A percentile compares a stretch with the other conserved stretches of the same genome.
phyloP scores from a whole-genome alignment of 2,113 vertebrate species.

The Passer domesticus region DNA sequence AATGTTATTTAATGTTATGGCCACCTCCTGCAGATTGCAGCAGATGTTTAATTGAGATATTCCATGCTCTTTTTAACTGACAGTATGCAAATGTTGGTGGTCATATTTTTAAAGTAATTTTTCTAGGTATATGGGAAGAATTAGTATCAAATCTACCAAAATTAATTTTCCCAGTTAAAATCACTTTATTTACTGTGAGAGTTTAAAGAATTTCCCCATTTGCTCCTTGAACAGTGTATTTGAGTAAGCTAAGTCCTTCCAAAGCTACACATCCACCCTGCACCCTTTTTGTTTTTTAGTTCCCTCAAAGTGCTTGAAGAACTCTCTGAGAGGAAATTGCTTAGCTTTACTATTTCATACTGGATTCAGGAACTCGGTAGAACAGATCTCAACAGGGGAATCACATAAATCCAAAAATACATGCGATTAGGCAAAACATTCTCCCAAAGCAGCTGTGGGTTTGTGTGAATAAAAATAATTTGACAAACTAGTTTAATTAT shows the following conservation, averaged over 20 bases:
- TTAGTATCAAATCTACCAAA: not conserved
- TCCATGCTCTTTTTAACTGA: not conserved
- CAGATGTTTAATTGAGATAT: not conserved
- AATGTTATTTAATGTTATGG: not conserved
- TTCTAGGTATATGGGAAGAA: not conserved
- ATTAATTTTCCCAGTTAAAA: not conserved
- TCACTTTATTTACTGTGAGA: not conserved
- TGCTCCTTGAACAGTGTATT: not conserved
- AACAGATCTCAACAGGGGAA: not conserved
- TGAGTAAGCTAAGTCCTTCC: not conserved
- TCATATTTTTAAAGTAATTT: not conserved
- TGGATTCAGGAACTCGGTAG: not conserved
- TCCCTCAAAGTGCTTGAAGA: not conserved
- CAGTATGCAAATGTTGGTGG: not conserved
- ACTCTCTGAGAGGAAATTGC: not conserved
- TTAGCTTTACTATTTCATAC: not conserved
- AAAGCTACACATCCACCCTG: rapidly evolving
- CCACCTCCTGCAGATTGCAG: not conserved
- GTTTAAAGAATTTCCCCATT: not conserved
- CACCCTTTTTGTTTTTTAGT: rapidly evolving
- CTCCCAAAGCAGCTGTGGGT: not conserved
- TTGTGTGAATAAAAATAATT: not conserved
- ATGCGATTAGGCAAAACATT: not conserved
- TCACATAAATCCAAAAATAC: not conserved
- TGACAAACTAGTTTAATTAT: not conserved